These are phyloP conservation scores for Carduelis carduelis DNA, from an alignment of 2,797 vertebrate species.

Conservation along the genomic window DNA sequence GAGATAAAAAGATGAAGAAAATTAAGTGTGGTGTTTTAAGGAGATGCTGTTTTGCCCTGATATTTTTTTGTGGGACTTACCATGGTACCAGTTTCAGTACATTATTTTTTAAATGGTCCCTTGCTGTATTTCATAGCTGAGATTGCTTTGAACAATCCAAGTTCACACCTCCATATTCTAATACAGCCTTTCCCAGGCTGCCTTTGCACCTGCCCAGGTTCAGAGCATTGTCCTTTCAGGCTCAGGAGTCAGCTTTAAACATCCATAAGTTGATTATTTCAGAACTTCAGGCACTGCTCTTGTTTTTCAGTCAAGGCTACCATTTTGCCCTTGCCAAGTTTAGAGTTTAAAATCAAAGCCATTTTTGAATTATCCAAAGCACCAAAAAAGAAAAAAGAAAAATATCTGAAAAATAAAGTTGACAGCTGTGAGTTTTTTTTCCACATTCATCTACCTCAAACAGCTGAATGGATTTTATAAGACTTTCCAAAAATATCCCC, in stretches of 20 bases:
- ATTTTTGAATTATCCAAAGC: conserved; percentile 37
- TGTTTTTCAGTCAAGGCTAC: background rate
- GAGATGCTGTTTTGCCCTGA: background rate
- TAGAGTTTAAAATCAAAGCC: conserved; percentile 44
- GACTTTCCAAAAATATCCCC: conserved; percentile 59
- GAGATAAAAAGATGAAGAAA: background rate
- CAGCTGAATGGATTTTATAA: conserved; percentile 54
- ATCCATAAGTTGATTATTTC: background rate
- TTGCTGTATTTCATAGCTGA: background rate
- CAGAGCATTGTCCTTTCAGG: background rate
- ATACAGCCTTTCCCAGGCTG: background rate
- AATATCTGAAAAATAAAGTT: conserved; percentile 21
- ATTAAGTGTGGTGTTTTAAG: background rate
- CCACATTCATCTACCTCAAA: conserved; percentile 53
- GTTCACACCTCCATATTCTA: background rate
- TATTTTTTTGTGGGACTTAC: background rate
- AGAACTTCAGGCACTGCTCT: background rate
- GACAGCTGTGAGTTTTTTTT: conserved; percentile 49
- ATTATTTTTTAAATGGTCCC: background rate
- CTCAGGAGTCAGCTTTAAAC: background rate
- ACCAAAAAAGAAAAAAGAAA: background rate
- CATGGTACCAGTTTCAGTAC: background rate
- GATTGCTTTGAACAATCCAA: background rate
- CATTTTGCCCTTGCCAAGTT: background rate
- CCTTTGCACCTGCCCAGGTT: background rate